These are phyloP conservation scores for Phymanthus crucifer DNA, from an alignment of 92 coral and sea anemone genomes.

Conservation along the genomic window DNA sequence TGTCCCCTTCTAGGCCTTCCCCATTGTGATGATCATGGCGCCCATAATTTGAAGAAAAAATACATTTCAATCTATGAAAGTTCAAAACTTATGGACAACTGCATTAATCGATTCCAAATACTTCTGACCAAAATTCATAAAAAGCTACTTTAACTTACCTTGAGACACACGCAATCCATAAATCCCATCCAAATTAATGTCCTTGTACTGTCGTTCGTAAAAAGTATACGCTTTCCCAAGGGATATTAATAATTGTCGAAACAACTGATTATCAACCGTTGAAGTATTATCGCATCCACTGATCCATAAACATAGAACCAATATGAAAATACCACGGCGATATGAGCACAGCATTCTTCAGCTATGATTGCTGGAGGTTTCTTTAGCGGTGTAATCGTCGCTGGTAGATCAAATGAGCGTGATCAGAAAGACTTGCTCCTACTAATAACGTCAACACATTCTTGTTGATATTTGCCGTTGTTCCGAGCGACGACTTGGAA, in stretches of 20 bases:
- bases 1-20: too few relatives aligned
- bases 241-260: conserved; percentile 35
- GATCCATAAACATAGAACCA: not conserved
- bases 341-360: not conserved
- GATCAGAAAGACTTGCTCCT: not conserved
- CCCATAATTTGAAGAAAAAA: too few relatives aligned
- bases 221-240: conserved; percentile 58
- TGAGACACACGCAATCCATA: conserved; percentile 83
- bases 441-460: not conserved
- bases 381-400: not conserved
- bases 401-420: not conserved
- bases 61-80: too few relatives aligned
- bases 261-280: conserved; percentile 7
- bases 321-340: not conserved
- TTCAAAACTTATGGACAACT: not conserved
- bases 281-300: not conserved
- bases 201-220: conserved; percentile 49
- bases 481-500: not conserved
- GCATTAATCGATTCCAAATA: not conserved
- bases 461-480: not conserved
- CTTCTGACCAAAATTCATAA: not conserved
- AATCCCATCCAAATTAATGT: conserved; percentile 76
- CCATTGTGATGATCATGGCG: too few relatives aligned
- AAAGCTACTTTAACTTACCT: conserved; percentile 45
- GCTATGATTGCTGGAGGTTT: not conserved